phyloP scores from a whole-genome alignment of 2,113 vertebrate species.

The Elgaria multicarinata region DNA sequence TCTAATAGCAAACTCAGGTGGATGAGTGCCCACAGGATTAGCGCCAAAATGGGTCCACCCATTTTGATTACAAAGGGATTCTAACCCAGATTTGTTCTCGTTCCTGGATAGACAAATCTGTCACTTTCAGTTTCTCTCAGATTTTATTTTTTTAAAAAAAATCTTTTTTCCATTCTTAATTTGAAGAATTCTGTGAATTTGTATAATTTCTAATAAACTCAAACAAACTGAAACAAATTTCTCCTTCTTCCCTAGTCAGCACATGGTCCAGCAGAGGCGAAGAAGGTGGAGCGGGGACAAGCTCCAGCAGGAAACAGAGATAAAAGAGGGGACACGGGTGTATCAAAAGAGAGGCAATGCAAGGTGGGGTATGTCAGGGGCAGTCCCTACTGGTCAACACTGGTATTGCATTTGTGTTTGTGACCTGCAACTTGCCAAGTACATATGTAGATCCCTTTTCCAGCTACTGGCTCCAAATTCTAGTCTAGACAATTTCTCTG shows the following conservation, averaged over 20 bases:
- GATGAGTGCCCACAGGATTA: background rate
- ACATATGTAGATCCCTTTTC: background rate
- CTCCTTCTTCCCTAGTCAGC: background rate
- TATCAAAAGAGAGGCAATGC: background rate
- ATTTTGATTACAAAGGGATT: no score
- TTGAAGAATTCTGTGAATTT: no score
- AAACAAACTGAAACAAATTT: no score
- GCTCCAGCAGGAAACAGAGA: background rate
- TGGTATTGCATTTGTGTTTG: background rate
- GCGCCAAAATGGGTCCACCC: background rate
- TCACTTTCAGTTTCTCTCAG: no score
- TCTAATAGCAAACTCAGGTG: background rate
- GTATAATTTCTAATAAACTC: no score
- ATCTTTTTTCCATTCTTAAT: no score
- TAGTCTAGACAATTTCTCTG: constrained; percentile 2
- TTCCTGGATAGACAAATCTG: no score
- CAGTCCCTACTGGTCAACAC: no score
- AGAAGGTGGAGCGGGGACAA: background rate
- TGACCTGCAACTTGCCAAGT: background rate
- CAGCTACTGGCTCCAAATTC: background rate
- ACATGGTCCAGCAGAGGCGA: background rate
- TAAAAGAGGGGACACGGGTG: background rate
- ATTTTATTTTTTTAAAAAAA: no score
- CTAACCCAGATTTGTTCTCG: no score
- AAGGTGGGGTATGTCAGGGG: no score